A percentile compares a stretch with the other conserved stretches of the same genome.
These are phyloP conservation scores for Lordiphosa mommai DNA, from an alignment of 1,140 invertebrate species.

Conservation along the genomic window DNA sequence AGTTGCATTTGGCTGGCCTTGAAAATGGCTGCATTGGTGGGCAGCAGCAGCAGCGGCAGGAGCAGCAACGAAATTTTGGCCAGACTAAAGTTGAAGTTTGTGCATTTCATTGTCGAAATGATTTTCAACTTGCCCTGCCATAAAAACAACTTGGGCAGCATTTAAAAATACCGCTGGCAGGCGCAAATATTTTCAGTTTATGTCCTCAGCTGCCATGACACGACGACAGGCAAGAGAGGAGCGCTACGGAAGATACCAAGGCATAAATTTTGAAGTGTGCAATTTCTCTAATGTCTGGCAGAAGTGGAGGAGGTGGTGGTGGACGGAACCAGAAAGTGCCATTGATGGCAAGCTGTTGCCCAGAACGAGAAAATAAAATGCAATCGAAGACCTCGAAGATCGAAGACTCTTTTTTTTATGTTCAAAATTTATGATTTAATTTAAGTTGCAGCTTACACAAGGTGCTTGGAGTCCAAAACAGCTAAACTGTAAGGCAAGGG, in stretches of 20 bases:
- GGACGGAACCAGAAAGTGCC: too few relatives aligned
- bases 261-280: constrained; percentile 46
- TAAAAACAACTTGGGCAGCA: constrained; percentile 9
- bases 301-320: not conserved
- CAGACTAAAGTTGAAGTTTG: not conserved
- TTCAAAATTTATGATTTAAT: too few relatives aligned
- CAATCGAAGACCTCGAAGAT: too few relatives aligned
- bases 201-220: constrained; percentile 34
- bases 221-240: constrained; percentile 29
- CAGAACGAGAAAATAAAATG: too few relatives aligned
- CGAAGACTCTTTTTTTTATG: too few relatives aligned
- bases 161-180: constrained; percentile 5
- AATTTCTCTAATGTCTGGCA: constrained; percentile 31
- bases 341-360: too few relatives aligned
- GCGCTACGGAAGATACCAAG: constrained; percentile 4
- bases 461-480: too few relatives aligned
- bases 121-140: constrained; percentile 3
- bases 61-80: constrained; percentile 19
- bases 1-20: constrained; percentile 63
- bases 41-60: constrained; percentile 3
- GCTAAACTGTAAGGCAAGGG: too few relatives aligned
- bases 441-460: too few relatives aligned
- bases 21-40: constrained; percentile 27
- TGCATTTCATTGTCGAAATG: constrained; percentile 13
- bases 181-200: constrained; percentile 34